Conservation (phyloP, 2,888 invertebrate genomes). For the Ceraclea dissimilis region DNA sequence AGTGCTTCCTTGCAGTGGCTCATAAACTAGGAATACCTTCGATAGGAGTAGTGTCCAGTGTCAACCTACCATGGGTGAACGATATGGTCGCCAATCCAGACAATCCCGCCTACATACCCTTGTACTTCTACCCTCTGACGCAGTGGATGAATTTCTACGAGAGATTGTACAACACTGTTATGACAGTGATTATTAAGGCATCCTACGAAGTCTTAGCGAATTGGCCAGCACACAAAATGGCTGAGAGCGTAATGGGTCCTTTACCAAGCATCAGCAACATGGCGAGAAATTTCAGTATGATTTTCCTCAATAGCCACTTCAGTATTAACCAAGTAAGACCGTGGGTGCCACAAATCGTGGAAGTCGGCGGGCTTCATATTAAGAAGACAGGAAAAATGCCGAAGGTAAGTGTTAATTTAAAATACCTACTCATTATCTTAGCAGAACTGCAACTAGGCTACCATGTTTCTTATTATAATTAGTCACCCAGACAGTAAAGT, state of each 20-base stretch:
- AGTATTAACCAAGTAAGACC: constrained; percentile 51
- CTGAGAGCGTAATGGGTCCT: constrained; percentile 45
- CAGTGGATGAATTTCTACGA: constrained; percentile 46
- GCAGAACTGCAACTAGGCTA: no score
- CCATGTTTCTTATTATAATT: no score
- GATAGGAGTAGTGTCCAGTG: constrained; percentile 47
- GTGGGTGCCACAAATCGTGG: constrained; percentile 46
- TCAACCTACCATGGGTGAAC: constrained; percentile 50
- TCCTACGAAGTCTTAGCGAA: constrained; percentile 42
- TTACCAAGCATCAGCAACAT: constrained; percentile 40
- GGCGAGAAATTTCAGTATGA: constrained; percentile 46
- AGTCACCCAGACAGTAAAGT: no score
- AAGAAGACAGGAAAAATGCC: constrained; percentile 36
- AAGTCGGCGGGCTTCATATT: constrained; percentile 51
- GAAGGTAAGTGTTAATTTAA: constrained; percentile 33
- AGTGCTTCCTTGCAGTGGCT: constrained; percentile 51
- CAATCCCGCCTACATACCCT: constrained; percentile 50
- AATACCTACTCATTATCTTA: no score
- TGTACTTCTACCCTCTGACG: constrained; percentile 47
- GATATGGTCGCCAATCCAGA: constrained; percentile 52
- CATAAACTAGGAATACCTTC: constrained; percentile 48
- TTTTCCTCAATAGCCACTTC: constrained; percentile 51
- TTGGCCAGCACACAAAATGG: constrained; percentile 39
- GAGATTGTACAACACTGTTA: constrained; percentile 42
- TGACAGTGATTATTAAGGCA: constrained; percentile 39